Conservation (phyloP, 2,113 vertebrate species). For the Colossoma macropomum region DNA sequence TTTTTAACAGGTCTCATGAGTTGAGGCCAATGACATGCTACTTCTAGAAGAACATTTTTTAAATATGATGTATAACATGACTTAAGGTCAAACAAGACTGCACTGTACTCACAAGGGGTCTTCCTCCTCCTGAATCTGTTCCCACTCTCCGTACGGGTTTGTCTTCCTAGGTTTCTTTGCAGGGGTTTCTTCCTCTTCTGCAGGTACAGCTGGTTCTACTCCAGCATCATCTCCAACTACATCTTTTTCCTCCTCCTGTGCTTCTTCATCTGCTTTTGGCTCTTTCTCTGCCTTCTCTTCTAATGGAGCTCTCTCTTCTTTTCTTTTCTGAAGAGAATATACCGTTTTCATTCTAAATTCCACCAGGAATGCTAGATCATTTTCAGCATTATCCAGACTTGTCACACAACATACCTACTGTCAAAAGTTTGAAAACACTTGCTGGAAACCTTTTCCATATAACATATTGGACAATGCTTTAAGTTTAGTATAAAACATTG, state of each 20-base stretch:
- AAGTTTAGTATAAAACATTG: no score
- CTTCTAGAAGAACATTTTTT: no score
- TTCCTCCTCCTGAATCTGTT: conserved; percentile 78
- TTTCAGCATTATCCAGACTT: background rate
- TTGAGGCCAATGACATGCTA: no score
- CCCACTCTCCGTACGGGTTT: conserved; percentile 89
- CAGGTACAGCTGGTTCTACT: conserved; percentile 3
- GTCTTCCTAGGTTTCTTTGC: conserved; percentile 58
- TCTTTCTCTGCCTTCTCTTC: conserved; percentile 57
- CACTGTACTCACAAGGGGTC: conserved; percentile 81
- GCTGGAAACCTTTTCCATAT: no score
- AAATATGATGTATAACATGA: no score
- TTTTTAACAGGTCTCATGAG: no score
- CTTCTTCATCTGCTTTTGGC: conserved; percentile 28
- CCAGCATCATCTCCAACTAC: conserved; percentile 19
- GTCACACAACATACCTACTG: background rate
- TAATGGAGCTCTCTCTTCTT: conserved; percentile 51
- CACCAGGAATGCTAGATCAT: no score
- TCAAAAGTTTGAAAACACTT: background rate
- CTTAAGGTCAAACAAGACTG: background rate
- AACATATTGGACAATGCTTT: background rate
- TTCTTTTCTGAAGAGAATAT: conserved; percentile 67
- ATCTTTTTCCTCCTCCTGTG: conserved; percentile 36
- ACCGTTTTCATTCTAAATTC: background rate
- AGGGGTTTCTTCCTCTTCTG: conserved; percentile 6